Evolutionary conservation across 2,797 vertebrate species (phyloP).

Genomic region (Distichodus sexfasciatus): DNA sequence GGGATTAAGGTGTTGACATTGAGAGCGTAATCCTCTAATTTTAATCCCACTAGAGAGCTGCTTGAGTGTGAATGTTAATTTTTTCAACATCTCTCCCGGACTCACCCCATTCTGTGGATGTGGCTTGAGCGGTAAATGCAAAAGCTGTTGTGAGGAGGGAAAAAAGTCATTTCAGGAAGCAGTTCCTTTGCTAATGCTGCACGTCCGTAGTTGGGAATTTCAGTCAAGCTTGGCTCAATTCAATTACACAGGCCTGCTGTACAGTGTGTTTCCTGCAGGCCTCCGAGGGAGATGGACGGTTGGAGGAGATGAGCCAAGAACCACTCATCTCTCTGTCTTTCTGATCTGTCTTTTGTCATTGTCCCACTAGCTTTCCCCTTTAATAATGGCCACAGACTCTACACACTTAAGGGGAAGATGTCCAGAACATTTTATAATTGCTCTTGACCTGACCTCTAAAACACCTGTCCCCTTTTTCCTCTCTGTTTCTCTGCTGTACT

Average conservation of each 20-base stretch:
- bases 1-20: slow-evolving; percentile 5
- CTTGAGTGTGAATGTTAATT: background rate
- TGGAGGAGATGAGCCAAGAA: background rate
- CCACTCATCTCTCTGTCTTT: background rate
- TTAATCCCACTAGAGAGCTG: background rate
- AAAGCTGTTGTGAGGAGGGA: background rate
- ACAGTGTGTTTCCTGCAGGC: background rate
- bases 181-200: background rate
- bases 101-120: background rate
- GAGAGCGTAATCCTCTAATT: background rate
- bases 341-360: background rate
- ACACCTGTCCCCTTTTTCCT: background rate
- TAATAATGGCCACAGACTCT: background rate
- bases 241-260: background rate
- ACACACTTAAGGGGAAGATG: background rate
- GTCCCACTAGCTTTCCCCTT: slow-evolving; percentile 3
- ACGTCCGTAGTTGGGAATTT: background rate
- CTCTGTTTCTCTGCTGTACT: background rate
- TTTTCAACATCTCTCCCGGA: background rate
- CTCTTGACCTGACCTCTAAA: background rate
- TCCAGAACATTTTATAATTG: slow-evolving; percentile 3
- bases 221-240: background rate
- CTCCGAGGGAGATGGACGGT: background rate
- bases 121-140: background rate
- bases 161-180: background rate